phyloP scores from a whole-genome alignment of 2,797 vertebrate species.

The Acomys russatus region DNA sequence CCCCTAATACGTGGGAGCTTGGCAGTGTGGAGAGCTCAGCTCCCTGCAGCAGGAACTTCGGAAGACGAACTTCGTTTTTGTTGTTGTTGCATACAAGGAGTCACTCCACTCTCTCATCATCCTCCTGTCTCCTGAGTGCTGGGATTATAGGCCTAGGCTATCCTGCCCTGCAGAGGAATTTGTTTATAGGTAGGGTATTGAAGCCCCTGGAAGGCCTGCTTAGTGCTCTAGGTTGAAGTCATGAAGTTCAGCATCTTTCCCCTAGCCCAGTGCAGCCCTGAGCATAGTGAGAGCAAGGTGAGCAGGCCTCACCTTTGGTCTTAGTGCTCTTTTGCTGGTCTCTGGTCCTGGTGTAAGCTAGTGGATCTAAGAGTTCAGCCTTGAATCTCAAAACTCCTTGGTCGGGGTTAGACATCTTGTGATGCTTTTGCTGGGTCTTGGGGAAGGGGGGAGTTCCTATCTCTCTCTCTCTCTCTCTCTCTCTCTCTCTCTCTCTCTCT shows the following conservation, averaged over 20 bases:
- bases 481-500: no score
- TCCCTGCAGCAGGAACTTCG: neutral
- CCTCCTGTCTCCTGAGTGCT: neutral
- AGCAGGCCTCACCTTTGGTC: neutral
- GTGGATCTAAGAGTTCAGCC: slow-evolving; percentile 30
- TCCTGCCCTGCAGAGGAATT: neutral
- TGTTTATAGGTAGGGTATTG: slow-evolving; percentile 14
- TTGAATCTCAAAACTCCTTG: slow-evolving; percentile 34
- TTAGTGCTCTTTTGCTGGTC: slow-evolving; percentile 19
- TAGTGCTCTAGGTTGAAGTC: neutral
- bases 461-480: no score
- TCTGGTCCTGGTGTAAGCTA: neutral
- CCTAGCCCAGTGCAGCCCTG: neutral
- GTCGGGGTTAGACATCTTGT: neutral
- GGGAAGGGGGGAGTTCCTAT: neutral
- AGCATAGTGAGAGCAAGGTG: neutral
- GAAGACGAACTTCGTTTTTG: neutral
- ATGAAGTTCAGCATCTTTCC: slow-evolving; percentile 1
- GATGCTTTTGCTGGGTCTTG: slow-evolving; percentile 29
- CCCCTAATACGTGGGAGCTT: neutral
- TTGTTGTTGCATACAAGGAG: neutral
- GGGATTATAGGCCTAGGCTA: neutral
- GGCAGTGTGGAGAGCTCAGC: neutral
- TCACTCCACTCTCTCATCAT: neutral
- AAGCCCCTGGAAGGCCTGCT: neutral